These are phyloP conservation scores for Psettodes erumei DNA, from an alignment of 2,113 vertebrate species.

Conservation along the genomic window DNA sequence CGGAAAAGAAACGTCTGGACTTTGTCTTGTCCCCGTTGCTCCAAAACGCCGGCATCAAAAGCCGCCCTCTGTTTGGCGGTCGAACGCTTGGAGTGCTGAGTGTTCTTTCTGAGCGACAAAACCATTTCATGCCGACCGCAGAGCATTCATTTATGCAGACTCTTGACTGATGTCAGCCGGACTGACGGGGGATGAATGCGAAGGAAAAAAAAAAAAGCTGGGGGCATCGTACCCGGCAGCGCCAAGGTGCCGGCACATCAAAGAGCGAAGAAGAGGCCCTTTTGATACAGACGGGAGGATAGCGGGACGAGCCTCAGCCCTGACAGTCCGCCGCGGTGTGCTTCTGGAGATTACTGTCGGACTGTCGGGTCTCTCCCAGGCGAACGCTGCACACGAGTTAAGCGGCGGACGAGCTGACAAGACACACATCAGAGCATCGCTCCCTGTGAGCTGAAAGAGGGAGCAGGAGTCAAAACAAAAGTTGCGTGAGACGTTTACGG, in stretches of 20 bases:
- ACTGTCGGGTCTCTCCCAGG: slow-evolving; percentile 62
- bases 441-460: slow-evolving; percentile 26
- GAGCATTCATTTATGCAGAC: slow-evolving; percentile 62
- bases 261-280: slow-evolving; percentile 47
- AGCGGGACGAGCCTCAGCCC: slow-evolving; percentile 65
- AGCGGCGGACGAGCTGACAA: slow-evolving; percentile 58
- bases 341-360: slow-evolving; percentile 71
- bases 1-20: slow-evolving; percentile 13
- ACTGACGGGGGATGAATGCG: slow-evolving; percentile 61
- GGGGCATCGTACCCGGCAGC: slow-evolving; percentile 62
- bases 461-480: slow-evolving; percentile 56
- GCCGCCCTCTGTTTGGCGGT: slow-evolving; percentile 21
- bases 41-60: slow-evolving; percentile 39
- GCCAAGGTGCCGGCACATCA: slow-evolving; percentile 64
- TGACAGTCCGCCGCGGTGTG: slow-evolving; percentile 65
- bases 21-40: slow-evolving; percentile 25
- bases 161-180: slow-evolving; percentile 72
- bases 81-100: slow-evolving; percentile 23
- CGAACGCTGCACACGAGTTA: slow-evolving; percentile 22
- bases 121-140: slow-evolving; percentile 57
- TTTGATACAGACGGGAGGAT: slow-evolving; percentile 58
- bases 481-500: slow-evolving; percentile 40
- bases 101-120: slow-evolving; percentile 59
- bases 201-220: slow-evolving; percentile 60
- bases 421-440: slow-evolving; percentile 58